Percentiles rank a stretch among this genome's conserved stretches.
phyloP scores from a whole-genome alignment of 2,888 invertebrate genomes.

The Tillus elongatus region DNA sequence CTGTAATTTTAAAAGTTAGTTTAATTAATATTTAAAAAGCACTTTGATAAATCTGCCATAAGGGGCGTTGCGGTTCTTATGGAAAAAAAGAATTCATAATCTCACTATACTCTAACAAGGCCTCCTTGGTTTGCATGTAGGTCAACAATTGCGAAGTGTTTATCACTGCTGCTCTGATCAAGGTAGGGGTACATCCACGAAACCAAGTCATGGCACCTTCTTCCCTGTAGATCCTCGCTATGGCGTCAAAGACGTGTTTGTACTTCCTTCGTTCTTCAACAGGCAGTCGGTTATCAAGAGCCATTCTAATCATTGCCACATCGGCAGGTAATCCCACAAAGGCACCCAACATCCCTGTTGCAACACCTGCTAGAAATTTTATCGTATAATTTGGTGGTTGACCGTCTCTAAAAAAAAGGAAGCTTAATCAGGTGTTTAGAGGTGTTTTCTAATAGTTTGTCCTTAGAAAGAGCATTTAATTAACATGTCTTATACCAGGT shows the following conservation, averaged over 20 bases:
- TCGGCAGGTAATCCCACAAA: conserved; percentile 75
- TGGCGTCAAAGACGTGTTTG: conserved; percentile 83
- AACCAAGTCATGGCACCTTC: conserved; percentile 50
- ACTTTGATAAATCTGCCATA: too few species aligned
- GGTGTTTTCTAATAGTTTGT: too few species aligned
- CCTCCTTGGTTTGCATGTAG: conserved; percentile 1
- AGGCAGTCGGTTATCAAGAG: conserved; percentile 91
- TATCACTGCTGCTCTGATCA: neutral
- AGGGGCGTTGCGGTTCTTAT: too few species aligned
- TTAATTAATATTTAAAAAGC: too few species aligned
- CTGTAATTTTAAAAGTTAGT: too few species aligned
- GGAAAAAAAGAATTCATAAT: neutral
- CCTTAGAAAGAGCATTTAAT: too few species aligned
- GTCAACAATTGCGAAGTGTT: neutral
- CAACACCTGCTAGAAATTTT: neutral
- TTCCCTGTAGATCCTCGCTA: conserved; percentile 67
- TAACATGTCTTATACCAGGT: too few species aligned
- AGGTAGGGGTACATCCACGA: neutral
- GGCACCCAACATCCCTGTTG: neutral
- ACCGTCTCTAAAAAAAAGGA: conserved; percentile 2
- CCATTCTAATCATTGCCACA: conserved; percentile 94
- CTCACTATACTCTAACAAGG: neutral
- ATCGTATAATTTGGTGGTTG: neutral
- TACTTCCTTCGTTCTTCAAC: conserved; percentile 83
- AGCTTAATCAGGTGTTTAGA: too few species aligned